Conservation (phyloP, 1,140 invertebrate genomes). For the Dufourea novaeangliae region DNA sequence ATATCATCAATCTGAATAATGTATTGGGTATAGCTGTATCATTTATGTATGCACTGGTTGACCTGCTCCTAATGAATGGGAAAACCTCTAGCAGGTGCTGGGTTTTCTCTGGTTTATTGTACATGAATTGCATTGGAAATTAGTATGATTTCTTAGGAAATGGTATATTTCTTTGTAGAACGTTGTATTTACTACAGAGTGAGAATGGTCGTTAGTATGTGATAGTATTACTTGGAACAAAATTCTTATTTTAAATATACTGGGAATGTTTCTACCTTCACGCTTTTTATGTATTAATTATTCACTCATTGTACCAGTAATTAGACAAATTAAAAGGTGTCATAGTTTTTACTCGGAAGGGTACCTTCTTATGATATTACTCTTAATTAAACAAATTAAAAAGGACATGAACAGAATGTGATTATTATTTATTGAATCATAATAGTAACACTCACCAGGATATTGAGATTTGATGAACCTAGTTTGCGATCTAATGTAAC, state of each 20-base stretch:
- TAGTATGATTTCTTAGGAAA: background rate
- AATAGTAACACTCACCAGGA: conserved; percentile 84
- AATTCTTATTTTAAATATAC: too few species aligned
- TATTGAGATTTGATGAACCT: conserved; percentile 93
- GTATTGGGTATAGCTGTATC: background rate
- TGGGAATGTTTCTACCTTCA: too few species aligned
- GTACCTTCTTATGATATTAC: too few species aligned
- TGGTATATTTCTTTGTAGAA: too few species aligned
- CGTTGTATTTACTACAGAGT: background rate
- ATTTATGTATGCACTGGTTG: background rate
- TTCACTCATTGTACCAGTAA: too few species aligned
- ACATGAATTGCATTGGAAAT: too few species aligned
- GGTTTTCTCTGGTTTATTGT: conserved; percentile 1
- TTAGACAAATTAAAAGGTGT: too few species aligned
- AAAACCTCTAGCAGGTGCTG: background rate
- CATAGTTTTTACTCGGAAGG: too few species aligned
- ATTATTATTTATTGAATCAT: background rate
- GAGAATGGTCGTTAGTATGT: background rate
- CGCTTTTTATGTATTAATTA: too few species aligned
- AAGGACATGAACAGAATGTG: too few species aligned
- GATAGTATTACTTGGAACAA: too few species aligned
- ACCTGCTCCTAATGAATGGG: background rate
- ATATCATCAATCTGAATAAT: background rate
- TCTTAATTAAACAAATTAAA: too few species aligned
- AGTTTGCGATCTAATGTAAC: conserved; percentile 83